A percentile compares a stretch with the other conserved stretches of the same genome.
Evolutionary conservation across 1,140 invertebrate genomes (phyloP).

Genomic region (Leptinotarsa lineolata): DNA sequence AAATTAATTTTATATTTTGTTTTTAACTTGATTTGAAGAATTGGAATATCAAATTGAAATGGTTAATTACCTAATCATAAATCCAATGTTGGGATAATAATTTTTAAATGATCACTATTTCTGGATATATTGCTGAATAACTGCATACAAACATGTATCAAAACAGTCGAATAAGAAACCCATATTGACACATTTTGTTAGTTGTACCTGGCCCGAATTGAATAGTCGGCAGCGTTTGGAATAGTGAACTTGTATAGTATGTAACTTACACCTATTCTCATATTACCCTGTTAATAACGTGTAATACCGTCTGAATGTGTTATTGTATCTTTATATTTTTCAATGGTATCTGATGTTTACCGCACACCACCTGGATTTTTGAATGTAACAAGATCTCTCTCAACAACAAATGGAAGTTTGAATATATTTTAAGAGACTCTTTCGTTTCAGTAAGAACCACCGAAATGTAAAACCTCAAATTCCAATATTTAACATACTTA

Average conservation of each 20-base stretch:
- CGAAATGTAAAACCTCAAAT: too few relatives aligned
- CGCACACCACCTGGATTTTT: slow-evolving; percentile 31
- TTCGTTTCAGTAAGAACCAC: too few relatives aligned
- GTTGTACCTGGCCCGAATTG: slow-evolving; percentile 13
- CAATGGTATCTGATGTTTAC: slow-evolving; percentile 36
- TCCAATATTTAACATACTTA: too few relatives aligned
- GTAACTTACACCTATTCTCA: slow-evolving; percentile 50
- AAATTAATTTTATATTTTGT: too few relatives aligned
- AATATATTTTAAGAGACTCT: background rate
- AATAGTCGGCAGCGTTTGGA: slow-evolving; percentile 32
- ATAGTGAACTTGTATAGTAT: slow-evolving; percentile 30
- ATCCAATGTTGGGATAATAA: too few relatives aligned
- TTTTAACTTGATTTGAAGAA: too few relatives aligned
- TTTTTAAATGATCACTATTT: too few relatives aligned
- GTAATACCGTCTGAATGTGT: slow-evolving; percentile 41
- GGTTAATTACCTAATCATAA: too few relatives aligned
- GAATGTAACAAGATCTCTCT: slow-evolving; percentile 26
- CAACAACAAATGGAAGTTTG: slow-evolving; percentile 18
- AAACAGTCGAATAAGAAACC: background rate
- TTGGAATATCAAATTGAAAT: too few relatives aligned
- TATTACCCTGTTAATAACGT: slow-evolving; percentile 49
- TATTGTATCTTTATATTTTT: slow-evolving; percentile 37
- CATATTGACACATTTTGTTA: slow-evolving; percentile 19
- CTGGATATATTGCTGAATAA: too few relatives aligned
- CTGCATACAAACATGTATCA: too few relatives aligned